Base-by-base conservation (phyloP, 64 coral and sea anemone species). In the Montipora capricornis region DNA sequence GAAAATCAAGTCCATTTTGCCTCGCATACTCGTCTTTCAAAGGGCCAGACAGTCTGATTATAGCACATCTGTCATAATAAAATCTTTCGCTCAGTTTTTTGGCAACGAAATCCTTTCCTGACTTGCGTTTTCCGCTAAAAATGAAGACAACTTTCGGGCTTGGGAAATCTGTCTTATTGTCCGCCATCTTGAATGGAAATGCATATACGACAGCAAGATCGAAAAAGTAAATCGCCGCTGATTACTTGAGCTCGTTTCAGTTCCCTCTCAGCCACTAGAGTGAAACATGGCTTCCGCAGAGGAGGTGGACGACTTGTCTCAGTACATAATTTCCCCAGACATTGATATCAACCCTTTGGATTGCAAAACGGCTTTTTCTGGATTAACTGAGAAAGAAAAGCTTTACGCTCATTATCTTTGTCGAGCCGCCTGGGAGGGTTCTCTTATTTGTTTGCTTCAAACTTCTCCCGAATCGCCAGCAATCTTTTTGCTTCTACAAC, bases 81-180 rank as follows among this genome's bases (percentile, higher is more conserved):
- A 96, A 62, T 20, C 91, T 17, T 22, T 89, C 51, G 49, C 66
- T 76, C 1, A 99, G 78, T 85, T 95, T 99, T 49, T 66, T 69
- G 37, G 91, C 95, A 1, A 96, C 74, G 80, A 89, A 96, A 68
- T 99, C 98, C 75, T 99, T 99, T 20, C 98, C 98, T 13, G 98
- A 96, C 91, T 99, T 99, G 67, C 98, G 87, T 92, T 99, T 99
- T 20, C 98, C 98, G 83, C 98, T 99, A 4, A 99, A 89, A 75
- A 99, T 48, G 19, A 93, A 92, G 15, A 99, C 89, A 45, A 89
- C 77, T 44, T 74, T 80, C 4, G 92, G 92, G 11, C 10, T 4
- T 5, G 3, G 62, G 0, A 49, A 68, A 20, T 26, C 44, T 20
- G 6, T 55, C 19, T 68, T 69, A n/a, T 51, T 14, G 46, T 80